These are phyloP conservation scores for Drosophila neutralis DNA, from an alignment of 2,888 invertebrate genomes.

Conservation along the genomic window DNA sequence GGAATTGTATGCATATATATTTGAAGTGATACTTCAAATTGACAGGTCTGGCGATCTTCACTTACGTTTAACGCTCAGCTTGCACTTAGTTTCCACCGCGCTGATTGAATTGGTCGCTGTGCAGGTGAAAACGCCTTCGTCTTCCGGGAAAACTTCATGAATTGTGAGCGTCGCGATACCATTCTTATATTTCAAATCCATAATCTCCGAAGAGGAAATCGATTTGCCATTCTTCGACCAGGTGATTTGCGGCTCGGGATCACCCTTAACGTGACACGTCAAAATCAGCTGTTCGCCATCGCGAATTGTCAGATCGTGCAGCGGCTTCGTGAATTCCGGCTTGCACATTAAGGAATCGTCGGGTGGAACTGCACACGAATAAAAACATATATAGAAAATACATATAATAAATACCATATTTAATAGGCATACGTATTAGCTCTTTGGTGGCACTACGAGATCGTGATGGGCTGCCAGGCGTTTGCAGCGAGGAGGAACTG, in stretches of 20 bases:
- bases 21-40: not conserved
- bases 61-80: conserved; percentile 93
- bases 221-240: conserved; percentile 95
- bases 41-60: conserved; percentile 48
- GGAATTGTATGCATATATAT: not conserved
- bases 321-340: conserved; percentile 92
- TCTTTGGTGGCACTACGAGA: conserved; percentile 96
- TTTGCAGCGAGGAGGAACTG: conserved; percentile 85
- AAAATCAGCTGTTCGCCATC: conserved; percentile 95
- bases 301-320: conserved; percentile 90
- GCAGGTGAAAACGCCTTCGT: conserved; percentile 95
- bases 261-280: conserved; percentile 93
- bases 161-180: conserved; percentile 94
- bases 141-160: conserved; percentile 97
- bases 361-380: conserved; percentile 89
- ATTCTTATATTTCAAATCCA: conserved; percentile 96
- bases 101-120: conserved; percentile 97
- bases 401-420: not conserved
- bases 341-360: conserved; percentile 94
- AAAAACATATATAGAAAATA: not conserved
- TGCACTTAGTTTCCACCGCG: conserved; percentile 92
- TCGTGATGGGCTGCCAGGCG: conserved; percentile 93
- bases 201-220: conserved; percentile 90
- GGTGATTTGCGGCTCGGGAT: conserved; percentile 95
- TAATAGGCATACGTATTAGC: conserved; percentile 86